phyloP scores from a whole-genome alignment of 1,140 invertebrate species.

The Leptopilina boulardi region DNA sequence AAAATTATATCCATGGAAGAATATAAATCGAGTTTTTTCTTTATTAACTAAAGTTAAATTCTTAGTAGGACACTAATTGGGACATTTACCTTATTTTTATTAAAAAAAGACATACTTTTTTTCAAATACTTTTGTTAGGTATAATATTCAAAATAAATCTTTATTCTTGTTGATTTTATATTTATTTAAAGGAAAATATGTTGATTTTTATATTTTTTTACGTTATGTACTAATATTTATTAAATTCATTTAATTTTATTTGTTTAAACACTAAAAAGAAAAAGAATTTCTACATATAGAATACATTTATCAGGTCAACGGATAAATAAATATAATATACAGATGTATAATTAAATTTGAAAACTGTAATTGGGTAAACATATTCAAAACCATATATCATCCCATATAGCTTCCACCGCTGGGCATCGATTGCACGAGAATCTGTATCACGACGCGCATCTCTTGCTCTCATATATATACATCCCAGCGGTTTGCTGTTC shows the following conservation, averaged over 20 bases:
- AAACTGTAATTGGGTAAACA: conserved; percentile 18
- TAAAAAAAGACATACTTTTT: no score
- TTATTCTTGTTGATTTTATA: conserved; percentile 6
- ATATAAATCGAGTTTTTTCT: no score
- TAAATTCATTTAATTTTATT: neutral
- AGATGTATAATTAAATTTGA: neutral
- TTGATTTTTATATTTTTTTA: neutral
- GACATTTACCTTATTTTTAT: no score
- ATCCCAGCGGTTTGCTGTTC: conserved; percentile 23
- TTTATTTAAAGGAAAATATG: neutral
- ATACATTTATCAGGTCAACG: neutral
- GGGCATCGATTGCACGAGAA: conserved; percentile 25
- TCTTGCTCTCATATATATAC: neutral
- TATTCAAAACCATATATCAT: conserved; percentile 27
- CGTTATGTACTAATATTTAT: neutral
- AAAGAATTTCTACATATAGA: neutral
- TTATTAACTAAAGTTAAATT: no score
- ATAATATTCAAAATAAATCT: neutral
- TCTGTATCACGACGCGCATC: conserved; percentile 29
- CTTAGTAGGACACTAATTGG: no score
- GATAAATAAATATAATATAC: neutral
- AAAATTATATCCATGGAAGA: no score
- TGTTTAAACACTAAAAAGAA: no score
- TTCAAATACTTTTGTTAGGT: neutral
- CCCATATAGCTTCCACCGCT: conserved; percentile 31